Evolutionary conservation across 2,797 vertebrate species (phyloP).

Genomic region (Sebastes diaconus): DNA sequence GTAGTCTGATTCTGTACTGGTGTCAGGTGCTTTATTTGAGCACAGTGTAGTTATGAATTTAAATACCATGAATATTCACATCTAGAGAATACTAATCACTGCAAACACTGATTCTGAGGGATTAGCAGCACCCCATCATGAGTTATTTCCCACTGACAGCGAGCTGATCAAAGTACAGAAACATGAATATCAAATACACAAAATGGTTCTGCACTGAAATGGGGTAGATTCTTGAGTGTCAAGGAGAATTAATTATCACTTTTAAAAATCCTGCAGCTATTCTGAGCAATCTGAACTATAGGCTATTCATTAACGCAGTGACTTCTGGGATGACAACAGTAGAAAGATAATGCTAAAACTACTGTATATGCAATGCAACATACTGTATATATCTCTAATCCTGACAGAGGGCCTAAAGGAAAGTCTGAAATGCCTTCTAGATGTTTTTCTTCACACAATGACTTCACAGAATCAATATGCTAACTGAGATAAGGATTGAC

Average conservation of each 20-base stretch:
- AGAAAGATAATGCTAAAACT: constrained; percentile 14
- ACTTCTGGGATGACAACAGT: not conserved
- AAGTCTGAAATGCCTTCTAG: constrained; percentile 26
- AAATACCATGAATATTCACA: constrained; percentile 57
- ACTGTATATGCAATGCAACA: not conserved
- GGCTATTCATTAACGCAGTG: not conserved
- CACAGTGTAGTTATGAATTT: constrained; percentile 39
- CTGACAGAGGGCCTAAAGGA: not conserved
- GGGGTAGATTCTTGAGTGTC: not conserved
- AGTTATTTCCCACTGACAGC: constrained; percentile 42
- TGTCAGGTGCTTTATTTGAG: constrained; percentile 46
- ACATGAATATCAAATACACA: constrained; percentile 32
- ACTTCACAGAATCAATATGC: constrained; percentile 48
- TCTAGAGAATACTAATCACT: constrained; percentile 44
- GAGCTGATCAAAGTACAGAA: constrained; percentile 43
- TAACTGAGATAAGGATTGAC: constrained; percentile 44
- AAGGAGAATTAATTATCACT: constrained; percentile 17
- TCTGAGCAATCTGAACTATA: not conserved
- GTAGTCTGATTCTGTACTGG: constrained; percentile 8
- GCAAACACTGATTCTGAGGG: constrained; percentile 38
- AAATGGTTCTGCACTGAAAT: not conserved
- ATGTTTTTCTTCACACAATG: constrained; percentile 23
- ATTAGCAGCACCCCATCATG: constrained; percentile 31
- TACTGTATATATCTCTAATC: not conserved
- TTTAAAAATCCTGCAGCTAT: constrained; percentile 26